Evolutionary conservation across 92 coral and sea anemone genomes (phyloP), one percentile per base, ranked within the genome.

Genomic region (Virgularia gustaviana): DNA sequence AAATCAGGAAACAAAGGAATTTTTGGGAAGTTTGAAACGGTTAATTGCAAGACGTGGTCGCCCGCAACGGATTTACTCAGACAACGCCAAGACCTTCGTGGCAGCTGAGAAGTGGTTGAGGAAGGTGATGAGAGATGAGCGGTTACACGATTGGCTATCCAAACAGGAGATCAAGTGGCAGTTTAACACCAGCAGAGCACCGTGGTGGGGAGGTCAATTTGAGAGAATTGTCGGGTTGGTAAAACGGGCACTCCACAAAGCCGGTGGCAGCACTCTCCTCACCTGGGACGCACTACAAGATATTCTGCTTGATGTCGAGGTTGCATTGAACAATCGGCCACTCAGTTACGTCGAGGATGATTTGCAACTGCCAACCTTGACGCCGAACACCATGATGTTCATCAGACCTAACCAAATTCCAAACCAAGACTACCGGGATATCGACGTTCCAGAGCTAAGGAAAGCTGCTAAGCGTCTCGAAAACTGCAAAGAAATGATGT

Each of bases 221-320:
- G n/a, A n/a, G n/a, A n/a, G n/a, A n/a, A n/a, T n/a, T n/a, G n/a
- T n/a, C n/a, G n/a, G n/a, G n/a, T 20, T 43, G 13, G 51, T 43
- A 16, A 43, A 74, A 24, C 20, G 11, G 28, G 73, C 79, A 25
- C 36, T 59, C 29, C 25, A 58, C 31, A 60, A 74, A 38, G 47
- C 44, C 15, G 61, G 58, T 19, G 60, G 79, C 3, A 60, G 35
- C 18, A 55, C 55, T 11, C n/a, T 24, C 19, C 75, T 75, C 0
- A 1, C 30, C 52, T 62, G 55, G 75, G 59, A 30, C 25, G 58
- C 59, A 33, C 24, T 75, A 45, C 44, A 57, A 43, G 73, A 43
- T 13, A 16, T 43, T 43, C 19, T 43, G 19, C 51, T 43, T 13
- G 51, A 43, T 43, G 51, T 43, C 51, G 51, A 43, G 19, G 51